Evolutionary conservation across 92 coral and sea anemone species (phyloP).

Genomic region (Epizoanthus ramosus): DNA sequence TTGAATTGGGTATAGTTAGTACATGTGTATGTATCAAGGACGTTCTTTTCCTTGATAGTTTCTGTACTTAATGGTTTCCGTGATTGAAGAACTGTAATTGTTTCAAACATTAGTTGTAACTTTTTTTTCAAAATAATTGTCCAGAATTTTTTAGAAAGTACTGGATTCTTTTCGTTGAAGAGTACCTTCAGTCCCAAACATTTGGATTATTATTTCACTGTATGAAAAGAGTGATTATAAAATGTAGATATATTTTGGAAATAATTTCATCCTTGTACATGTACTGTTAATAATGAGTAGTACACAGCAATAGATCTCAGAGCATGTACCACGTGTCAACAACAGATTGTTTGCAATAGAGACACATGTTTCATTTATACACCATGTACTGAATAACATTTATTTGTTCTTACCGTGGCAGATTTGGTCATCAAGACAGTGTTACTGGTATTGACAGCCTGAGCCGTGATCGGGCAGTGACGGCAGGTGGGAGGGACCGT

Average conservation of each 20-base stretch:
- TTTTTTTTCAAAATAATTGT: not conserved
- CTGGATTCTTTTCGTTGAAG: not conserved
- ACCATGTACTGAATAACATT: no score
- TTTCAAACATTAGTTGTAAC: no score
- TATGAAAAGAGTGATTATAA: no score
- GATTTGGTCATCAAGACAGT: conserved; percentile 94
- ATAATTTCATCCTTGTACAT: not conserved
- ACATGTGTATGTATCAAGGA: no score
- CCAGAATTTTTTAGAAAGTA: not conserved
- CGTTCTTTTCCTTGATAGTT: no score
- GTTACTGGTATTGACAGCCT: conserved; percentile 90
- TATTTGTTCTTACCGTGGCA: conserved; percentile 22
- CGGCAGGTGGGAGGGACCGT: conserved; percentile 95
- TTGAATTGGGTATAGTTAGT: no score
- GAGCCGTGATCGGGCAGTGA: conserved; percentile 89
- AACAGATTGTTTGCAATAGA: not conserved
- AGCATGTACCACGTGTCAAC: no score
- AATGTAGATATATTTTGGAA: no score
- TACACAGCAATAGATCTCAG: not conserved
- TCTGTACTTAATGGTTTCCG: no score
- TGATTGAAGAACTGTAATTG: not conserved
- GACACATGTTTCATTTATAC: not conserved
- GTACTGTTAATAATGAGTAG: not conserved
- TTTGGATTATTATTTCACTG: not conserved
- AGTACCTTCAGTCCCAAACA: not conserved